Evolutionary conservation across 1,140 invertebrate species (phyloP).

Genomic region (Diachasma alloeum): DNA sequence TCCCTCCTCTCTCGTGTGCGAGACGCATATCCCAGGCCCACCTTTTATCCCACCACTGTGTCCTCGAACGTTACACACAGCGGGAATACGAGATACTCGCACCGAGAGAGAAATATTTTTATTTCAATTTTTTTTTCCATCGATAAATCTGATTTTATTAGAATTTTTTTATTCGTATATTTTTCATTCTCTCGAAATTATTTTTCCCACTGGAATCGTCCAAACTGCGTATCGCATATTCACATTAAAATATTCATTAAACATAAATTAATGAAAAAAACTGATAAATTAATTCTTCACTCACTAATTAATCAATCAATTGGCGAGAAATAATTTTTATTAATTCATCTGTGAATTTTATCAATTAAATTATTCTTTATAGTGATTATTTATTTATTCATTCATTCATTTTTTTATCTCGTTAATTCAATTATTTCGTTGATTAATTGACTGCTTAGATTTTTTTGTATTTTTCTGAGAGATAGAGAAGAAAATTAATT

Average conservation of each 20-base stretch:
- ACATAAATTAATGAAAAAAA: too few species aligned
- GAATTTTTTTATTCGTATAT: not conserved
- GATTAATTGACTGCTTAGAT: too few species aligned
- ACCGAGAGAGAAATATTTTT: not conserved
- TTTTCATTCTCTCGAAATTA: not conserved
- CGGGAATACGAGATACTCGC: slow-evolving; percentile 17
- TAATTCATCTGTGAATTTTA: too few species aligned
- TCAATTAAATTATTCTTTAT: too few species aligned
- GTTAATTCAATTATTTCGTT: too few species aligned
- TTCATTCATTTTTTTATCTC: too few species aligned
- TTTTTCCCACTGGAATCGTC: not conserved
- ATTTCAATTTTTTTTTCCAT: not conserved
- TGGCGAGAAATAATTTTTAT: too few species aligned
- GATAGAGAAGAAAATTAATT: not conserved
- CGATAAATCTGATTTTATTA: not conserved
- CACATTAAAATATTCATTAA: too few species aligned
- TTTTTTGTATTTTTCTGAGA: not conserved
- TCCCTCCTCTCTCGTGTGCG: slow-evolving; percentile 15
- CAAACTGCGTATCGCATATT: not conserved
- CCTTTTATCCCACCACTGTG: slow-evolving; percentile 5
- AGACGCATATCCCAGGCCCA: not conserved
- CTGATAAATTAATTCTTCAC: too few species aligned
- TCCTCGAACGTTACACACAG: slow-evolving; percentile 6
- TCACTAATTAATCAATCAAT: too few species aligned
- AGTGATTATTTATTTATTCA: too few species aligned